Conservation (phyloP, 2,797 vertebrate species). For the Argentina silus region DNA sequence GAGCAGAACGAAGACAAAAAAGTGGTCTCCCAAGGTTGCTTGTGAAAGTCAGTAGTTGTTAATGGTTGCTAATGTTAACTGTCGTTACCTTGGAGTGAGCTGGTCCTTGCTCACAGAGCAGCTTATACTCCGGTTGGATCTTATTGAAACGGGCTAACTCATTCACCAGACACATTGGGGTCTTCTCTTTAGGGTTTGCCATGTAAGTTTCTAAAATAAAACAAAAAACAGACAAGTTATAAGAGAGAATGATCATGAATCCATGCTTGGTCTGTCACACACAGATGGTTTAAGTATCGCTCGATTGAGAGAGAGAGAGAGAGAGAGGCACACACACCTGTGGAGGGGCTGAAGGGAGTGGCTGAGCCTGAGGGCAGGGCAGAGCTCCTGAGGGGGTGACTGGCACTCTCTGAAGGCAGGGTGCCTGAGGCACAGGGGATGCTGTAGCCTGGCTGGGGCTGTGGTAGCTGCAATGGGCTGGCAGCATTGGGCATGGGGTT, state of each 20-base stretch:
- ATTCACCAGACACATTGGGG: conserved; percentile 98
- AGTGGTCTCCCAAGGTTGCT: neutral
- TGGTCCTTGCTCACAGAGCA: conserved; percentile 93
- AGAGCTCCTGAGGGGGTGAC: conserved; percentile 92
- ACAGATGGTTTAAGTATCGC: neutral
- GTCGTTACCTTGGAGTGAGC: conserved; percentile 90
- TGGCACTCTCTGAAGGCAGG: conserved; percentile 93
- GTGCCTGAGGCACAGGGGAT: conserved; percentile 89
- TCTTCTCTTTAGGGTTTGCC: conserved; percentile 99
- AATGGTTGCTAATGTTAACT: neutral
- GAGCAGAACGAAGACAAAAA: neutral
- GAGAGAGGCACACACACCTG: conserved; percentile 76
- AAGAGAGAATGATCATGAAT: neutral
- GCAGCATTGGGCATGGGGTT: conserved; percentile 81
- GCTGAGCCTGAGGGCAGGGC: conserved; percentile 91
- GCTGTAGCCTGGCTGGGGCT: conserved; percentile 88
- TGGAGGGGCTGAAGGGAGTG: conserved; percentile 88
- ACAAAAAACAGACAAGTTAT: conserved; percentile 17
- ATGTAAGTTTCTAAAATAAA: conserved; percentile 88
- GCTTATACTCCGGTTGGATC: conserved; percentile 94
- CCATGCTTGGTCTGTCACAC: neutral
- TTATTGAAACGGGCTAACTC: conserved; percentile 98
- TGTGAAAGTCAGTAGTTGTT: neutral
- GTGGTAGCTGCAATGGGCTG: conserved; percentile 70
- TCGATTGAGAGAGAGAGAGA: neutral